Evolutionary conservation across 2,888 invertebrate species (phyloP), one percentile per base, ranked within the genome.

Genomic region (Pollenia angustigena): DNA sequence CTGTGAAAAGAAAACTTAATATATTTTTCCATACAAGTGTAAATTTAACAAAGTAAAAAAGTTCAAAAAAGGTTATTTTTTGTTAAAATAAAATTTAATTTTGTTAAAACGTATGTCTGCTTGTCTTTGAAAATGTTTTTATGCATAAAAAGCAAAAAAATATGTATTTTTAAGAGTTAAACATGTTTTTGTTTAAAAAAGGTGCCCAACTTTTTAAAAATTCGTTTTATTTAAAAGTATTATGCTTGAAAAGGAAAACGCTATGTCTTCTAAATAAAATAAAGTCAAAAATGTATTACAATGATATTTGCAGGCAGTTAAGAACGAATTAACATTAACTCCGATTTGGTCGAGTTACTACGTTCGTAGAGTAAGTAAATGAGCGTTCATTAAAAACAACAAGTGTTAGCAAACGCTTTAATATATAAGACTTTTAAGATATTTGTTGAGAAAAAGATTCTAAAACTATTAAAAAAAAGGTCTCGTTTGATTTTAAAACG

Each of bases 21-120:
- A 42, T 11, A 68, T 16, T 80, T 78, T 72, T 32, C 12, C 71
- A 52, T 69, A 62, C 60, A 76, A 62, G 76, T 83, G 54, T 54
- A 76, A 75, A 69, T 50, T 72, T 71, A 40, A 44, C 68, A 32
- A 50, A 78, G 9, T 32, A 50, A 50, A 54, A 11, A 44, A 32
- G 40, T 40, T 9, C 14, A 62, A 50, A 58, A 14, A 58, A 48
- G 18, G 32, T 40, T 48, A n/a, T 72, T 72, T 69, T 14, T 71
- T 78, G 75, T 64, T 50, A 64, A 87, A 81, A 62, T 74, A 74
- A 87, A 86, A 78, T 84, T 84, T 74, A 84, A 87, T 87, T 84
- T 87, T 66, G 76, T 71, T 86, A 76, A 80, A 86, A 83, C 76
- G 42, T 64, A 32, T 71, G 23, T 64, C 32, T 44, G 52, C 14